Evolutionary conservation across 1,140 invertebrate genomes (phyloP).

Genomic region (Venustaconcha ellipsiformis): DNA sequence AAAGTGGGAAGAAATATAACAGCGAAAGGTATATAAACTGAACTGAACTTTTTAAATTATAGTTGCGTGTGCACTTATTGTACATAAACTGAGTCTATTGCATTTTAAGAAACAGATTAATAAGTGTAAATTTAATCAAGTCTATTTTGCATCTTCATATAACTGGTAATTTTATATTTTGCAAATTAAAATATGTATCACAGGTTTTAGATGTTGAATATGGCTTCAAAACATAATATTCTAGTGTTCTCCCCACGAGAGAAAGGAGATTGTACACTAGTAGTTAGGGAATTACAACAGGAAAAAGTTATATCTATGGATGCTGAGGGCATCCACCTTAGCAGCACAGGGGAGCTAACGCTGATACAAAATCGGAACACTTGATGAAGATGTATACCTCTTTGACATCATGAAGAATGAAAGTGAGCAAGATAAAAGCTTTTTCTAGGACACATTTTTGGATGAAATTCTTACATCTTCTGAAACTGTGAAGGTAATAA

Average conservation of each 20-base stretch:
- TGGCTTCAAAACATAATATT: too few relatives aligned
- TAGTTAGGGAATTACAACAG: constrained; percentile 1
- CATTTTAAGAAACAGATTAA: too few relatives aligned
- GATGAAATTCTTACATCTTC: constrained; percentile 85
- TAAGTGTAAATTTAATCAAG: too few relatives aligned
- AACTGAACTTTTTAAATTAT: too few relatives aligned
- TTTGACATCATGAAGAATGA: constrained; percentile 87
- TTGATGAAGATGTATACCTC: constrained; percentile 76
- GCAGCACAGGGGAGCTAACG: constrained; percentile 73
- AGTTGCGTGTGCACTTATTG: too few relatives aligned
- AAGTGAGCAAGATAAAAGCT: constrained; percentile 38
- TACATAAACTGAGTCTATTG: too few relatives aligned
- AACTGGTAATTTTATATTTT: too few relatives aligned
- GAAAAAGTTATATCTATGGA: constrained; percentile 14
- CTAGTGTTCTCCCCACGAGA: not conserved
- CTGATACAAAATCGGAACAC: constrained; percentile 87
- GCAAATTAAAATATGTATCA: too few relatives aligned
- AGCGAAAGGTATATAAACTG: too few relatives aligned
- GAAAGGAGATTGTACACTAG: not conserved
- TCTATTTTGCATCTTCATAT: too few relatives aligned
- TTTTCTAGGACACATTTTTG: constrained; percentile 83
- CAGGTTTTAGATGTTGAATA: too few relatives aligned
- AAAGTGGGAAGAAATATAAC: too few relatives aligned
- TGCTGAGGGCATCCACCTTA: constrained; percentile 18
- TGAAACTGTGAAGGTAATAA: constrained; percentile 83